Evolutionary conservation across 2,888 invertebrate genomes (phyloP).

Genomic region (Drosophila flavopinicola): DNA sequence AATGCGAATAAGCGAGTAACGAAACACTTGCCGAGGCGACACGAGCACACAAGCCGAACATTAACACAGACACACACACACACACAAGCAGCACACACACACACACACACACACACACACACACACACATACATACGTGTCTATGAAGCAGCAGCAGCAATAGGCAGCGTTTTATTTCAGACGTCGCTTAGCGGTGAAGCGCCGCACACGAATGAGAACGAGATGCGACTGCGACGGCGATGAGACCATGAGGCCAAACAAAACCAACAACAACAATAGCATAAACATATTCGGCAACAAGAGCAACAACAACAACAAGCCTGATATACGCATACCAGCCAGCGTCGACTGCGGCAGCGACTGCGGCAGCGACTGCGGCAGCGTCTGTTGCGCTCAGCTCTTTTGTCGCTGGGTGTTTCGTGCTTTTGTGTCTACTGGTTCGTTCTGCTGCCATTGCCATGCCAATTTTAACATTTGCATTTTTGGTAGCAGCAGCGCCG

Average conservation of each 20-base stretch:
- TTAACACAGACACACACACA: slow-evolving; percentile 3
- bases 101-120: slow-evolving; percentile 8
- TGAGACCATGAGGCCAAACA: slow-evolving; percentile 34
- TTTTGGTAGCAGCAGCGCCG: slow-evolving; percentile 13
- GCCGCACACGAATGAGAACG: slow-evolving; percentile 78
- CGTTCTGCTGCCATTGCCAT: slow-evolving; percentile 46
- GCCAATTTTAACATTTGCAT: slow-evolving; percentile 62
- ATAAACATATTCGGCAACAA: no score
- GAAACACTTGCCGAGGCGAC: neutral
- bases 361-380: slow-evolving; percentile 10
- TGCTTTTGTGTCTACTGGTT: slow-evolving; percentile 42
- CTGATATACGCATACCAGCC: slow-evolving; percentile 4
- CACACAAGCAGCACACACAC: slow-evolving; percentile 2
- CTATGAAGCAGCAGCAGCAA: slow-evolving; percentile 41
- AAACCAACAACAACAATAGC: slow-evolving; percentile 28
- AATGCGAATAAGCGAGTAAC: slow-evolving; percentile 18
- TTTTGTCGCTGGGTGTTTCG: slow-evolving; percentile 35
- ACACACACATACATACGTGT: slow-evolving; percentile 27
- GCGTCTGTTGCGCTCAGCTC: slow-evolving; percentile 44
- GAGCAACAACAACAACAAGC: slow-evolving; percentile 35
- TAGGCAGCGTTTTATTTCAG: slow-evolving; percentile 54
- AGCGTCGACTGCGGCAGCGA: slow-evolving; percentile 12
- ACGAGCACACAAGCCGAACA: slow-evolving; percentile 31
- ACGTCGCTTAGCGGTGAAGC: slow-evolving; percentile 77
- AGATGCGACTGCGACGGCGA: slow-evolving; percentile 47